Conservation (phyloP, 1,140 invertebrate genomes). For the Neodiprion fabricii region DNA sequence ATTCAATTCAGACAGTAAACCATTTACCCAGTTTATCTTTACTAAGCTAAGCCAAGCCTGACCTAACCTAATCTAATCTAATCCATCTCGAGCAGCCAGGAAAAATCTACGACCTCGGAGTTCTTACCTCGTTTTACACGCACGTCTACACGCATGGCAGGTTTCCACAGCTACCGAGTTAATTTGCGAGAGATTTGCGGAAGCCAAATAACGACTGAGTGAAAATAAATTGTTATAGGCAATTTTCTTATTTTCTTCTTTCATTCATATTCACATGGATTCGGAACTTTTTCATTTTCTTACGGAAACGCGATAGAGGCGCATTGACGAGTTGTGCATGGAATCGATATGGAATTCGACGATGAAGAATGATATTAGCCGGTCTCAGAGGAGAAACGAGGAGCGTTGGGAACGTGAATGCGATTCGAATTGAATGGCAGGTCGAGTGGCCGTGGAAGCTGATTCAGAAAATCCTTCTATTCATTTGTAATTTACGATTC, state of each 20-base stretch:
- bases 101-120: background rate
- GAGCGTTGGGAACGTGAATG: background rate
- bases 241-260: no score
- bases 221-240: no score
- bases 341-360: background rate
- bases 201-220: no score
- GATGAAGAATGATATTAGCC: background rate
- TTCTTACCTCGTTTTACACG: no score
- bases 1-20: no score
- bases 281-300: no score
- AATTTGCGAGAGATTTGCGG: no score
- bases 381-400: background rate
- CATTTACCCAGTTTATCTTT: background rate
- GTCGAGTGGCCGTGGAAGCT: background rate
- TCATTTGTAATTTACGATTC: slow-evolving; percentile 2
- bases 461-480: background rate
- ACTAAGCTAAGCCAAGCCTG: background rate
- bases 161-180: no score
- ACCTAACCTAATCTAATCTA: background rate
- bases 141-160: no score
- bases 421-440: background rate
- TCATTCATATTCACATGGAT: no score
- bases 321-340: no score
- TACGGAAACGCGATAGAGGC: no score
- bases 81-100: background rate